Evolutionary conservation across 1,140 invertebrate species (phyloP).

Genomic region (Aphelinus certus): DNA sequence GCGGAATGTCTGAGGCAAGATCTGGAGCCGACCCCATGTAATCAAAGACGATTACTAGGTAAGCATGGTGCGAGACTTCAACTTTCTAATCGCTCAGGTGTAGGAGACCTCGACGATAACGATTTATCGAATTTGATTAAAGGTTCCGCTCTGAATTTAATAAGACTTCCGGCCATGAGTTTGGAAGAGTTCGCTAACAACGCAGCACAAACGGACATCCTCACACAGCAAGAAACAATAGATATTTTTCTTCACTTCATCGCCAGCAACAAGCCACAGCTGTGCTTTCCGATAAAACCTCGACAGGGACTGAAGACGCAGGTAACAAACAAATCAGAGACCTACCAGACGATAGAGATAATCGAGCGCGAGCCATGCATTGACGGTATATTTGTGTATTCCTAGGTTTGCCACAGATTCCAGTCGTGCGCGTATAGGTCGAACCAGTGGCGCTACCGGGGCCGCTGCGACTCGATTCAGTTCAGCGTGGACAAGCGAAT

Average conservation of each 20-base stretch:
- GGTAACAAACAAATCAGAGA: conserved; percentile 62
- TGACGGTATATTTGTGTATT: conserved; percentile 2
- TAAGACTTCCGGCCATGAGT: conserved; percentile 90
- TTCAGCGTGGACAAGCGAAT: conserved; percentile 92
- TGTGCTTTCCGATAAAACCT: conserved; percentile 83
- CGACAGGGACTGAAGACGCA: conserved; percentile 88
- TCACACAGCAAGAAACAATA: conserved; percentile 89
- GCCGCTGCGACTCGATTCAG: conserved; percentile 91
- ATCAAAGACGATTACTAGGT: conserved; percentile 63
- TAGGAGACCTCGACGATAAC: conserved; percentile 1
- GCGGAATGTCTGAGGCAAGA: conserved; percentile 85
- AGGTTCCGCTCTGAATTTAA: conserved; percentile 82
- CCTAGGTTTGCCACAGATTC: conserved; percentile 89
- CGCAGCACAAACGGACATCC: conserved; percentile 86
- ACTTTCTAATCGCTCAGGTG: neutral
- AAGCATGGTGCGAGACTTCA: conserved; percentile 25
- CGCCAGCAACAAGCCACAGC: conserved; percentile 81
- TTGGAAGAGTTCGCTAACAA: conserved; percentile 92
- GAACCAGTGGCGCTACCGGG: conserved; percentile 94
- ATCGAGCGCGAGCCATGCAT: neutral
- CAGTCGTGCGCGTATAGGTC: conserved; percentile 95
- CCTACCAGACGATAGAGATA: neutral
- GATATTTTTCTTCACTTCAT: conserved; percentile 92
- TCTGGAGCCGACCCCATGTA: conserved; percentile 77
- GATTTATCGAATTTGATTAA: conserved; percentile 67